Base-by-base conservation (phyloP, 1,140 invertebrate genomes). In the Copidosoma floridanum region DNA sequence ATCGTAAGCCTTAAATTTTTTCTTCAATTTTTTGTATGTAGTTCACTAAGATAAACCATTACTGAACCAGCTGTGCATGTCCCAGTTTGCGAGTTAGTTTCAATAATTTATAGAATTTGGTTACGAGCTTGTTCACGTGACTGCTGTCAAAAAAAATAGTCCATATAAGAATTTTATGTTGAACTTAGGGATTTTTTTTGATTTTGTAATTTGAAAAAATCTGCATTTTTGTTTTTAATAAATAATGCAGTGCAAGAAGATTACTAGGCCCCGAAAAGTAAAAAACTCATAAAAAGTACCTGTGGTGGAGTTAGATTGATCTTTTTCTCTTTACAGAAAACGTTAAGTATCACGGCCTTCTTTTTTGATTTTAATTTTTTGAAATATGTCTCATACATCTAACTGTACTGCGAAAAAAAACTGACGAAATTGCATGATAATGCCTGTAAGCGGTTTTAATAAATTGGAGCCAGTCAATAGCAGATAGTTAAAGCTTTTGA, bases 311-410 rank as follows among this genome's bases (percentile, higher is more conserved):
- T 37, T 1, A 16, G 20, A 4, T 68, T 61, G 35, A 38, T 65
- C 23, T 7, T 35, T 38, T 16, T 52, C 56, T 5, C 67, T 37
- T 66, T 68, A 76, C n/a, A 78, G 54, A 56, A 71, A 75, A 20
- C 67, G 55, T 46, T 71, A 65, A 0, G 59, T 47, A 5, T 63
- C 29, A 44, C 51, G 58, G 54, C 72, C 71, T 47, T 66, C 65
- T 21, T 50, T 16, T 2, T 59, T n/a, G n/a, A n/a, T n/a, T n/a
- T n/a, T 26, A 12, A 78, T 68, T 51, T 65, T 67, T 10, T 76
- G 50, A 24, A 79, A 81, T 75, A 78, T 79, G 12, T 78, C 77
- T 21, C 51, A 23, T 0, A 77, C 76, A 48, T 76, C 70, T 21
- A 58, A 67, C 7, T 8, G 57, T 6, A 73, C 56, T 1, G 69